Evolutionary conservation across 2,888 invertebrate species (phyloP), one percentile per base, ranked within the genome.

Genomic region (Glyphotaelius pellucidus): DNA sequence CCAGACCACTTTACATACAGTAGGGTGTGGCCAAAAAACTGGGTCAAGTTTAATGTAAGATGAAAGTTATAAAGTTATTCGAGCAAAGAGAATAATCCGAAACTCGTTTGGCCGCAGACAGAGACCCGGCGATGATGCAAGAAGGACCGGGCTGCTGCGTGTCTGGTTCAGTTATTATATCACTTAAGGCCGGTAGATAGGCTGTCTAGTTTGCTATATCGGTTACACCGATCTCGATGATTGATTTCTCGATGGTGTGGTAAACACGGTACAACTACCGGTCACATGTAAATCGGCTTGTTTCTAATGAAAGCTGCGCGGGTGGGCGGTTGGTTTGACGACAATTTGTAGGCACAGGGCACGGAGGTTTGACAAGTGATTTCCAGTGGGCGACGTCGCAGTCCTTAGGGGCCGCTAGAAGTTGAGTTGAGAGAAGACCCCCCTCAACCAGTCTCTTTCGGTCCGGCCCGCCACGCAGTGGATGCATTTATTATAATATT

Each of bases 11-110:
- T 80, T 80, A 35, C 87, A 35, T 67, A 42, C 30, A 80, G 42
- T 42, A 42, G 89, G 92, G 92, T 88, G 92, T 91, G 90, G 91
- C 86, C 25, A 38, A 79, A 67, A 42, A 91, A 91, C 80, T 92
- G 88, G 90, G 92, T 90, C 92, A 92, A 92, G 92, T 92, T 92
- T 91, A 92, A 90, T 67, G 91, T 90, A 91, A 92, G 92, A 88
- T 91, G 92, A 91, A 91, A 92, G 91, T 92, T 89, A 67, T 38
- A 84, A 38, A 89, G 38, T 89, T 89, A 89, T 80, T 89, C 80
- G 42, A 80, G 47, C 89, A 89, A 83, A 79, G 80, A 85, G 85
- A 90, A 90, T 90, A 42, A 31, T 90, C 86, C 14, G 83, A 83
- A 35, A 35, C 83, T 83, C 25, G 86, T 38, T 42, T 47, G 7